Evolutionary conservation across 2,888 invertebrate species (phyloP), one percentile per base, ranked within the genome.

Genomic region (Pilophorus perplexus): DNA sequence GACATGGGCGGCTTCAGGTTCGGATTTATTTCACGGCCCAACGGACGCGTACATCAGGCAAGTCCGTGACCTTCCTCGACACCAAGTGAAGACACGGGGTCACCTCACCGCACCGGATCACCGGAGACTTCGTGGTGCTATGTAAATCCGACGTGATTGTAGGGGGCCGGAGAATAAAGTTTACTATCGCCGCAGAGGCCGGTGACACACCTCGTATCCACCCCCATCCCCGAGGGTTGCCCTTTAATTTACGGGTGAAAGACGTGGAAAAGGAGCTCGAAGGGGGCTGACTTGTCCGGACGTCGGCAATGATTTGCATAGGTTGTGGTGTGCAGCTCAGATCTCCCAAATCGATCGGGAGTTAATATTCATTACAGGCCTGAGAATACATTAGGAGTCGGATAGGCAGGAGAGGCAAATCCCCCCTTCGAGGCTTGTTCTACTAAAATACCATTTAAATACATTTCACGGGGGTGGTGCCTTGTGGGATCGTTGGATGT

Each of bases 301-400:
- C 28, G 52, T 52, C 52, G 52, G 52, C 54, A 54, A 52, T 64
- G 52, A 65, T 65, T 65, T 65, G 65, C 65, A 65, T 65, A 65
- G 65, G 54, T 54, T 54, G 37, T 52, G 55, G 55, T 38, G 5
- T 42, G 42, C 38, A n/a, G 40, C 65, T 54, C 33, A 66, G 66
- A 66, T 66, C 66, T 59, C 59, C 67, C 64, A 67, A 64, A 67
- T 67, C 67, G 67, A 67, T 67, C 67, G 59, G n/a, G 37, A 52
- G 50, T 67, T 62, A 62, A 67, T 67, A 67, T 67, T 67, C 67
- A 67, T 67, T 67, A 67, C 60, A 62, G 67, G 67, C 54, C 27
- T 14, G 46, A 22, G 67, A 67, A 67, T 67, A 67, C 55, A 67
- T 67, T 67, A 67, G 46, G 42, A 12, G 22, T 23, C n/a, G 5